These are phyloP conservation scores for Drosophila kurseongensis DNA, from an alignment of 1,140 invertebrate genomes.

Conservation along the genomic window DNA sequence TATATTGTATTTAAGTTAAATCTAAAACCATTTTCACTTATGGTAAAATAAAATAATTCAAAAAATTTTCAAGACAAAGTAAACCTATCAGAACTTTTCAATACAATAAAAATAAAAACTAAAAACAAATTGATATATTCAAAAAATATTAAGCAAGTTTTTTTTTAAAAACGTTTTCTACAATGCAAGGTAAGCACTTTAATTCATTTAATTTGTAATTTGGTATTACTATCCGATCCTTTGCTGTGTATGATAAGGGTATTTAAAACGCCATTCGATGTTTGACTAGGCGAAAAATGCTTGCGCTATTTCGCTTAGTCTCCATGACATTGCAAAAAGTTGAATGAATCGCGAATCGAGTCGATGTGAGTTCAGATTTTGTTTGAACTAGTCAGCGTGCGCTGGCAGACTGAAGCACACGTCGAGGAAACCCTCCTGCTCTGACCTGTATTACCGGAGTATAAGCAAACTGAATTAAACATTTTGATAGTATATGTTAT, in stretches of 20 bases:
- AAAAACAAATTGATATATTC: too few relatives aligned
- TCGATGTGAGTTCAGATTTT: background rate
- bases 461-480: background rate
- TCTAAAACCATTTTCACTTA: too few relatives aligned
- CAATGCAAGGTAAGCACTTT: too few relatives aligned
- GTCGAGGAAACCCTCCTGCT: constrained; percentile 5
- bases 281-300: constrained; percentile 4
- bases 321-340: constrained; percentile 17
- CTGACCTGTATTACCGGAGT: background rate
- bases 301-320: constrained; percentile 3
- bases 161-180: too few relatives aligned
- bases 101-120: too few relatives aligned
- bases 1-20: too few relatives aligned
- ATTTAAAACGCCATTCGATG: constrained; percentile 16
- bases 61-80: too few relatives aligned
- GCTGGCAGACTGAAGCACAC: background rate
- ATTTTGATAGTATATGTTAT: constrained; percentile 12
- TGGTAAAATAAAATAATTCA: too few relatives aligned
- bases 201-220: background rate
- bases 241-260: constrained; percentile 12
- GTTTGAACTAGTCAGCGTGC: constrained; percentile 21
- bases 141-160: too few relatives aligned
- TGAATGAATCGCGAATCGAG: background rate
- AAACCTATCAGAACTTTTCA: too few relatives aligned
- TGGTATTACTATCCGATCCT: background rate